Conservation (phyloP, 2,888 invertebrate genomes). For the Scaptomyza reducta region DNA sequence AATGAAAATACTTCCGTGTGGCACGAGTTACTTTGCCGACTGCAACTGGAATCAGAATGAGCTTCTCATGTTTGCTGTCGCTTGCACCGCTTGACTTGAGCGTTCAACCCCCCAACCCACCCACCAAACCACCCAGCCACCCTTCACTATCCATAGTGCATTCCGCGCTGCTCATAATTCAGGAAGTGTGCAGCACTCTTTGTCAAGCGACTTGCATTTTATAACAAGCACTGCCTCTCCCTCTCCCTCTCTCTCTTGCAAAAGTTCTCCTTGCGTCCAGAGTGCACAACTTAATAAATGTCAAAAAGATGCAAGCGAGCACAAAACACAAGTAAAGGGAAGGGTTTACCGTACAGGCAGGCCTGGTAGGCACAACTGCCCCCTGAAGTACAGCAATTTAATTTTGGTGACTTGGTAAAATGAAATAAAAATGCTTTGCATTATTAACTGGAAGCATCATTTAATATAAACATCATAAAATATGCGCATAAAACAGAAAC, state of each 20-base stretch:
- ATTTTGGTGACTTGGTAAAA: constrained; percentile 22
- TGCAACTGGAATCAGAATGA: constrained; percentile 65
- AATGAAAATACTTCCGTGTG: constrained; percentile 63
- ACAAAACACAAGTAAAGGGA: not conserved
- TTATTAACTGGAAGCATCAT: constrained; percentile 46
- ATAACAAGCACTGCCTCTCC: constrained; percentile 52
- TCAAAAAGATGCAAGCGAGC: constrained; percentile 44
- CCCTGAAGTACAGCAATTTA: constrained; percentile 20
- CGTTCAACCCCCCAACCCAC: not conserved
- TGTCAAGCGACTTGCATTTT: constrained; percentile 67
- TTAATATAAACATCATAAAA: constrained; percentile 57
- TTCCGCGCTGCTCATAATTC: constrained; percentile 69
- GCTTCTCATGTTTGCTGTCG: constrained; percentile 32
- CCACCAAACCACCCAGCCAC: not conserved
- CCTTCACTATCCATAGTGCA: not conserved
- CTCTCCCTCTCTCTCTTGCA: constrained; percentile 6
- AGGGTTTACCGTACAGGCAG: constrained; percentile 27
- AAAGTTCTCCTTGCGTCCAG: constrained; percentile 15
- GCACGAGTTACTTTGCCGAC: constrained; percentile 48
- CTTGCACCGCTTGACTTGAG: constrained; percentile 45
- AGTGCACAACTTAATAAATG: constrained; percentile 71
- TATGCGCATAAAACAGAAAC: constrained; percentile 21
- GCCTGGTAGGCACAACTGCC: constrained; percentile 7
- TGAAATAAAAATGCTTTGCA: constrained; percentile 35
- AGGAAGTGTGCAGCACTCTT: constrained; percentile 68